Evolutionary conservation across 2,113 vertebrate genomes (phyloP), one percentile per base, ranked within the genome.

Genomic region (Coptodon rendalli): DNA sequence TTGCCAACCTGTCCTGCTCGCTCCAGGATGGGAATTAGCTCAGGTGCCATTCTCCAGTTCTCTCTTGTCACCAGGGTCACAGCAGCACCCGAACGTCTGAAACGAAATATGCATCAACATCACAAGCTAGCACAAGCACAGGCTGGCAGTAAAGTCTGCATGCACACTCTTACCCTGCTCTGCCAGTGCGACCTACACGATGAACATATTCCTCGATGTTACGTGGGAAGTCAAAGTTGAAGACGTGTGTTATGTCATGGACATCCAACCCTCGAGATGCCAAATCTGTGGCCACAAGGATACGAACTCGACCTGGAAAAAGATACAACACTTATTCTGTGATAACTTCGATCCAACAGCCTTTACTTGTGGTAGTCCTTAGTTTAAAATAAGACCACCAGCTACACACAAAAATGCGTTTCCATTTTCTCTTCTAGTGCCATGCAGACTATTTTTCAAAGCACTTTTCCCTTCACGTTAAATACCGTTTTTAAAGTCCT

Each of bases 141-240:
- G 8, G 6, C 16, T 12, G 16, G 17, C n/a, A 73, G 43, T 78
- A 3, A 78, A 16, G 1, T 2, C 45, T 24, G 19, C 4, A 43
- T 0, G 0, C 61, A 36, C 14, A 3, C 11, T 2, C 91, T 92
- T 91, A 99, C 99, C 99, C 98, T 53, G 98, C 98, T 94, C 99
- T 96, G 48, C 98, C 99, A 2, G 99, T 99, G 24, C 98, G 97
- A 4, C 98, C 99, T 31, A 99, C 95, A 82, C 99, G 97, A 83
- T 99, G 99, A 13, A 99, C 98, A 2, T 99, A 99, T 54, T 99
- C 99, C 85, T 99, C 98, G 40, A 99, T 97, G 89, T 99, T 99
- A n/a, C 97, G 97, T 22, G 98, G 99, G 66, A 99, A 99, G 90
- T 99, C 98, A 0, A 95, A 99, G 91, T 99, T 99, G 84, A 98